Percentiles rank a stretch among this genome's conserved stretches.
Evolutionary conservation across 2,797 vertebrate genomes (phyloP).

Genomic region (Pseudochirops cupreus): DNA sequence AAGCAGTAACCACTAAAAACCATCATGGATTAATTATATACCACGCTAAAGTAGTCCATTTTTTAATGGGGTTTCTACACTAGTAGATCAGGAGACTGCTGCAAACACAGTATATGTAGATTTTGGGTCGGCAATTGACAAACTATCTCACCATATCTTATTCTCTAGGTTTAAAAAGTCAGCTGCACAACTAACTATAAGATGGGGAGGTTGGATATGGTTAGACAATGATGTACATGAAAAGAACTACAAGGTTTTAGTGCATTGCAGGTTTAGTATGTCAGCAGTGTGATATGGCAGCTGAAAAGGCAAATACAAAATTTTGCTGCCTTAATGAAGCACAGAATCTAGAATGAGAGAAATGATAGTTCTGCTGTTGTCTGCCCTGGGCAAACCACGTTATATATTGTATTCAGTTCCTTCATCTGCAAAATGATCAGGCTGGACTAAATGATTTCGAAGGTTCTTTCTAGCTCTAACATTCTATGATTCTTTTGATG

Average conservation of each 20-base stretch:
- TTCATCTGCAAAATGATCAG: background rate
- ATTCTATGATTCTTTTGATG: background rate
- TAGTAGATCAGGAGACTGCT: background rate
- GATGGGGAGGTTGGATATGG: background rate
- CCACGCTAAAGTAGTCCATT: background rate
- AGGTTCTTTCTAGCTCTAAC: background rate
- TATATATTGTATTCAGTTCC: background rate
- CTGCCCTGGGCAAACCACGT: background rate
- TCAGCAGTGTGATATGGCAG: background rate
- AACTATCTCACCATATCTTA: background rate
- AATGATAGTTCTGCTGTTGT: background rate
- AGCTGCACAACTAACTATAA: background rate
- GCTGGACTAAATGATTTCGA: background rate
- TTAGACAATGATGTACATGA: background rate
- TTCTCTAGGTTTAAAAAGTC: background rate
- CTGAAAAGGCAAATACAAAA: background rate
- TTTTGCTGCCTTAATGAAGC: background rate
- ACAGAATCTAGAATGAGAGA: background rate
- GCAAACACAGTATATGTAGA: background rate
- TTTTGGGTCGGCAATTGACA: background rate
- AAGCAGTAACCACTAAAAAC: background rate
- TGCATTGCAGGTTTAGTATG: background rate
- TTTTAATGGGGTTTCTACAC: background rate
- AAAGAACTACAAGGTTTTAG: background rate
- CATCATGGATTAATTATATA: background rate